Base-by-base conservation (phyloP, 2,888 invertebrate genomes). In the Lochmaea capreae region DNA sequence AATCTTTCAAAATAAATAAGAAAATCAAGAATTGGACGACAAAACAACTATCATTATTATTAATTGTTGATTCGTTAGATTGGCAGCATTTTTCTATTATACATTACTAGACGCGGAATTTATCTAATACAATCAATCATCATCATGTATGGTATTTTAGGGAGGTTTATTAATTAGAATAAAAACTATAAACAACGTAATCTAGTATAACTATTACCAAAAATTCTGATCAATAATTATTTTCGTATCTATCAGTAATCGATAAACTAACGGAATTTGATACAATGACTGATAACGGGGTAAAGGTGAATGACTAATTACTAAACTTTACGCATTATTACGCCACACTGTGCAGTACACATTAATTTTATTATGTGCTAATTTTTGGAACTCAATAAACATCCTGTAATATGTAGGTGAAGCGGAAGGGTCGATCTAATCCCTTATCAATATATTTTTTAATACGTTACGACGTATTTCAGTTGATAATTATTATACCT, bases 131-230 rank as follows among this genome's bases (percentile, higher is more conserved):
- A 49, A 49, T 49, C 49, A 49, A 49, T 39, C 33, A 39, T 39
- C 49, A 49, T 49, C n/a, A 49, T 12, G 14, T 14, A 46, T n/a
- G n/a, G n/a, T 49, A n/a, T 49, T 39, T 39, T 39, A 39, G 33
- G 33, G 33, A 9, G 9, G 8, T 39, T n/a, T n/a, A n/a, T n/a
- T n/a, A 49, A n/a, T 14, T 3, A 46, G 5, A n/a, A 49, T 5
- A n/a, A 49, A 49, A 49, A 49, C 49, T n/a, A 49, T 49, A 49
- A 49, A 49, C 49, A 49, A 49, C 11, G n/a, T 49, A 49, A 49
- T 49, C 49, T 8, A 14, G 49, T n/a, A n/a, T n/a, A 43, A 43
- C 43, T 10, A 43, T 1, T 46, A 12, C 46, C 8, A 14, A 49
- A 5, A 39, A 39, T 39, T 39, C n/a, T 8, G 5, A 49, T n/a